Evolutionary conservation across 1,140 invertebrate species (phyloP).

Genomic region (Macrobrachium rosenbergii): DNA sequence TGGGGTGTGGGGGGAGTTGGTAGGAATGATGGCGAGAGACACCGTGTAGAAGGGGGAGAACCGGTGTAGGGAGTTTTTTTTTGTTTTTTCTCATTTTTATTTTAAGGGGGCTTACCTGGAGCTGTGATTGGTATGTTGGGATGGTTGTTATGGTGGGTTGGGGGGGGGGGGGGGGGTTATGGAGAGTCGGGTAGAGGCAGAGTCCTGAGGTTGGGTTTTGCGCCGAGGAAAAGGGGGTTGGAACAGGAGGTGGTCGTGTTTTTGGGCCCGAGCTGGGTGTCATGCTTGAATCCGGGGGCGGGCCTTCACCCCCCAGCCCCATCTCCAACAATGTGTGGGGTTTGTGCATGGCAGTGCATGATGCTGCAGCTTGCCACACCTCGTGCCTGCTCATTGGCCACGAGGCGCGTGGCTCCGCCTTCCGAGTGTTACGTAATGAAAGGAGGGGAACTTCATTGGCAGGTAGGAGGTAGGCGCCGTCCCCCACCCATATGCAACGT

Average conservation of each 20-base stretch:
- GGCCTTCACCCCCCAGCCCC: slow-evolving; percentile 9
- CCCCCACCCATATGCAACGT: slow-evolving; percentile 18
- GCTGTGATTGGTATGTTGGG: too few relatives aligned
- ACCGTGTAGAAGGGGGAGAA: neutral
- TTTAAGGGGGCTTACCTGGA: too few relatives aligned
- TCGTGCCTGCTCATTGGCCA: slow-evolving; percentile 26
- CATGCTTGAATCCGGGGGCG: neutral
- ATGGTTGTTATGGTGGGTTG: too few relatives aligned
- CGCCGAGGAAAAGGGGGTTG: too few relatives aligned
- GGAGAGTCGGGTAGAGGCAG: too few relatives aligned
- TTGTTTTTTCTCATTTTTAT: too few relatives aligned
- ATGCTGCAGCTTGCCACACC: slow-evolving; percentile 27
- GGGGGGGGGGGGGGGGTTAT: too few relatives aligned
- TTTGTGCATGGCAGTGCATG: slow-evolving; percentile 51
- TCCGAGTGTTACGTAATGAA: slow-evolving; percentile 38
- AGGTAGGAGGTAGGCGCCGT: neutral
- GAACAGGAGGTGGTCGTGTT: too few relatives aligned
- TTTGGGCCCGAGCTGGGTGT: too few relatives aligned
- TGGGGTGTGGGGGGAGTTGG: neutral
- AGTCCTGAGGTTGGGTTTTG: too few relatives aligned
- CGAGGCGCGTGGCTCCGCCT: slow-evolving; percentile 23
- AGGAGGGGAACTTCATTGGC: slow-evolving; percentile 33
- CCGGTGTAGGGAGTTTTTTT: too few relatives aligned
- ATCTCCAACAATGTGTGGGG: neutral
- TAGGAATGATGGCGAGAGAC: neutral